Base-by-base conservation (phyloP, 2,113 vertebrate species). In the Tupaia chinensis region DNA sequence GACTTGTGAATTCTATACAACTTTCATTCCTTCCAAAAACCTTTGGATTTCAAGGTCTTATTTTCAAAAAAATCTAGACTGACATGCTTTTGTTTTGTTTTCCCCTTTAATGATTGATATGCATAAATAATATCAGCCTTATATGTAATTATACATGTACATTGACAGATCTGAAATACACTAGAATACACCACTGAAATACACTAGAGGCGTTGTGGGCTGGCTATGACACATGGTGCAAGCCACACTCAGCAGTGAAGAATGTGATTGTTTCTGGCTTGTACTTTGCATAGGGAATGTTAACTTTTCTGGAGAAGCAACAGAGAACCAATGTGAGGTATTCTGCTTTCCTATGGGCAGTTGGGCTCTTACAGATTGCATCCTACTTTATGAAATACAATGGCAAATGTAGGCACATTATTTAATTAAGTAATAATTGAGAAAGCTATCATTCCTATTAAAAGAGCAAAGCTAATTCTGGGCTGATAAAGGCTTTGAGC, bases 381-480 rank as follows among this genome's bases (percentile, higher is more conserved):
- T 95, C 25, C 87, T 66, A 77, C 89, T 95, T 97, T 92, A 89
- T 44, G 93, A 94, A 97, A 96, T 90, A 92, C 4, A 72, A 97
- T 83, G 73, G 92, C 96, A 84, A 94, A 92, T 70, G 77, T 27
- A 74, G 29, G 17, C 76, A 92, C 96, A 98, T 93, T 97, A 95
- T 98, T 98, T 98, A 98, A 98, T 98, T 98, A 97, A 97, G 90
- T 96, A 98, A 98, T 97, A 98, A 98, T 89, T 96, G 92, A 95
- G 95, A 98, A 98, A 98, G 94, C 94, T 78, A 79, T 96, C 97
- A 95, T 96, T 82, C 97, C 97, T 94, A 97, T 98, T 98, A 98
- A 98, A 98, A 96, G 83, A 97, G 92, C 87, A 98, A 89, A 97
- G 97, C 97, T 98, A 98, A 98, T 98, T 98, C 96, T 96, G 72